phyloP scores from a whole-genome alignment of 2,888 invertebrate species.

The Orthosia cruda region DNA sequence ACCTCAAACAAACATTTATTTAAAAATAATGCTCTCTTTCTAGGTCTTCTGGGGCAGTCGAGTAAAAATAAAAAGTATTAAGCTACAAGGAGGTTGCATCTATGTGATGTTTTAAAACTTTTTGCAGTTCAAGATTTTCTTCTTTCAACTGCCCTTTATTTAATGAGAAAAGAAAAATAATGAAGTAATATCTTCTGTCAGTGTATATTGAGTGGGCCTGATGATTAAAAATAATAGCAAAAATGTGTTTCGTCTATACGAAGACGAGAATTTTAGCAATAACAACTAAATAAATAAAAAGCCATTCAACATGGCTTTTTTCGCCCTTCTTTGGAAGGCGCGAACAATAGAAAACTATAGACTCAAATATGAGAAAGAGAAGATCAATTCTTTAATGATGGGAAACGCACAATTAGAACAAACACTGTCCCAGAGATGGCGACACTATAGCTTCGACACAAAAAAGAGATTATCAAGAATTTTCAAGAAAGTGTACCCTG shows the following conservation, averaged over 20 bases:
- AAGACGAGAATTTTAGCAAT: constrained; percentile 59
- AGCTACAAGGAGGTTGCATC: neutral
- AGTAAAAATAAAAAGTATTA: neutral
- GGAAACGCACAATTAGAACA: constrained; percentile 84
- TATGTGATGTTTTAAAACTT: constrained; percentile 2
- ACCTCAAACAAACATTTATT: neutral
- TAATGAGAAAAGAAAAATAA: constrained; percentile 9
- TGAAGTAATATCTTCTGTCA: constrained; percentile 44
- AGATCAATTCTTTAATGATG: constrained; percentile 89
- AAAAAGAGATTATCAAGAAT: constrained; percentile 83
- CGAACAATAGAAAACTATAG: constrained; percentile 89
- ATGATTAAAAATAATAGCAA: constrained; percentile 41
- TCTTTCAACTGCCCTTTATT: neutral
- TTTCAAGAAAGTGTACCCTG: constrained; percentile 83
- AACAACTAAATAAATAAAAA: constrained; percentile 54
- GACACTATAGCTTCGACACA: constrained; percentile 84
- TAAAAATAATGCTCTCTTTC: neutral
- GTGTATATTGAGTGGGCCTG: constrained; percentile 30
- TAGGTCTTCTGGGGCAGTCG: neutral
- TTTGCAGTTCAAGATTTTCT: constrained; percentile 8
- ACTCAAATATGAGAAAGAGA: constrained; percentile 91
- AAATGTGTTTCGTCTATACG: constrained; percentile 62
- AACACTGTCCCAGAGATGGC: constrained; percentile 88
- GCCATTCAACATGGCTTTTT: constrained; percentile 88
- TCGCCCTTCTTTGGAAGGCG: constrained; percentile 91